Evolutionary conservation across 2,888 invertebrate species (phyloP).

Genomic region (Nephrotoma flavescens): DNA sequence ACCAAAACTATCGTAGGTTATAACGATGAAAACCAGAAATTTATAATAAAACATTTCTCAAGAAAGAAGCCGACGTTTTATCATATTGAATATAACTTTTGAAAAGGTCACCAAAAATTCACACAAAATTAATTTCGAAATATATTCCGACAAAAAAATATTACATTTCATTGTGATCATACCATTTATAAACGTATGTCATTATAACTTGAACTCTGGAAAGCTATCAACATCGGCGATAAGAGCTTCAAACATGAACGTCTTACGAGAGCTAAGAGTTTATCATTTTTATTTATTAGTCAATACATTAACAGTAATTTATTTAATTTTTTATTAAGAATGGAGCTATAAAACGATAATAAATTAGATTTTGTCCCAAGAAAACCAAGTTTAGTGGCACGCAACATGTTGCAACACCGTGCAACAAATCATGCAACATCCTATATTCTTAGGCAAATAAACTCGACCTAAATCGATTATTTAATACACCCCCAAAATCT

Average conservation of each 20-base stretch:
- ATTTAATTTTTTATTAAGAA: no score
- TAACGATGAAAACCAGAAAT: no score
- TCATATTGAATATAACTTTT: no score
- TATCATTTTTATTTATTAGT: background rate
- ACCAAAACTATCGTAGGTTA: no score
- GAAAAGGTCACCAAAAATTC: background rate
- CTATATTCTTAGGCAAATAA: no score
- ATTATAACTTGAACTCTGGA: background rate
- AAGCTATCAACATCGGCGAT: background rate
- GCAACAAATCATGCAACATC: background rate
- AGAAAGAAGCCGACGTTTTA: no score
- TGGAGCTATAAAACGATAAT: background rate
- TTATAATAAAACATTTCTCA: no score
- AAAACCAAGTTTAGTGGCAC: background rate
- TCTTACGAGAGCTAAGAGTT: background rate
- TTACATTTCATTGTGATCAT: background rate
- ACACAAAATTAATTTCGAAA: background rate
- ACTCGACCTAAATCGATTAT: no score
- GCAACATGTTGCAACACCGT: background rate
- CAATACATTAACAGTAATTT: no score
- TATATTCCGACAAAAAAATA: background rate
- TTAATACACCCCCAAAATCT: no score
- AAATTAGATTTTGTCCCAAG: background rate
- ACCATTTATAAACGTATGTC: background rate
- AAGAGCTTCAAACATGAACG: no score